phyloP scores from a whole-genome alignment of 2,888 invertebrate species.

The Caenorhabditis zanzibari region DNA sequence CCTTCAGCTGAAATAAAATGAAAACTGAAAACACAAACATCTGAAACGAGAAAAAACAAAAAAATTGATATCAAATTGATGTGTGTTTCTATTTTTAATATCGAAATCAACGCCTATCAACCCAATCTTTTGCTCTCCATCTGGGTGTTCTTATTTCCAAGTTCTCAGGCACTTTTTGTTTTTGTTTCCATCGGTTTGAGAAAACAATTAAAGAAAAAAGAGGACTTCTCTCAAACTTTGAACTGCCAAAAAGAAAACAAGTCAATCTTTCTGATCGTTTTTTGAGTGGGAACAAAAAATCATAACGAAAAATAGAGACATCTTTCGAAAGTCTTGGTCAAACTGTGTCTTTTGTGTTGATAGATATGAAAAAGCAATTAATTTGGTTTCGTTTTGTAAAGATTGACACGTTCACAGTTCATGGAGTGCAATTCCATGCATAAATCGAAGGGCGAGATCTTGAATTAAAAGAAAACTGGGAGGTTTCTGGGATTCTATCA shows the following conservation, averaged over 20 bases:
- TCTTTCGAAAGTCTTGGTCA: constrained; percentile 14
- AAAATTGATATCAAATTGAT: constrained; percentile 13
- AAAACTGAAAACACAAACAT: constrained; percentile 34
- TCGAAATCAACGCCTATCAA: neutral
- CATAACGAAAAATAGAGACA: neutral
- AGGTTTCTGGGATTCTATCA: no score
- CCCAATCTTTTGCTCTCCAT: neutral
- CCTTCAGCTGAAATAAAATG: constrained; percentile 14
- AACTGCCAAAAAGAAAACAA: constrained; percentile 5
- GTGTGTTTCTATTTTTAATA: constrained; percentile 29
- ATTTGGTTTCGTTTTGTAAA: neutral
- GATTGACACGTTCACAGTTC: constrained; percentile 19
- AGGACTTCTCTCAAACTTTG: constrained; percentile 19
- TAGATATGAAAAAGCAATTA: neutral
- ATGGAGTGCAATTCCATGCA: neutral
- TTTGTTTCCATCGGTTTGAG: neutral
- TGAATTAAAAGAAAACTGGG: no score
- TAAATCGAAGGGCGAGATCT: neutral
- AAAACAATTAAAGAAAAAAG: constrained; percentile 5
- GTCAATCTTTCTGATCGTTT: constrained; percentile 22
- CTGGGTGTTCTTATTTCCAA: constrained; percentile 13
- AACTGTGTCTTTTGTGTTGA: neutral
- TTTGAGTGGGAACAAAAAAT: constrained; percentile 22
- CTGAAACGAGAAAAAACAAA: constrained; percentile 17
- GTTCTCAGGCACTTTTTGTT: constrained; percentile 27